Evolutionary conservation across 2,797 vertebrate genomes (phyloP).

Genomic region (Myripristis jacobus): DNA sequence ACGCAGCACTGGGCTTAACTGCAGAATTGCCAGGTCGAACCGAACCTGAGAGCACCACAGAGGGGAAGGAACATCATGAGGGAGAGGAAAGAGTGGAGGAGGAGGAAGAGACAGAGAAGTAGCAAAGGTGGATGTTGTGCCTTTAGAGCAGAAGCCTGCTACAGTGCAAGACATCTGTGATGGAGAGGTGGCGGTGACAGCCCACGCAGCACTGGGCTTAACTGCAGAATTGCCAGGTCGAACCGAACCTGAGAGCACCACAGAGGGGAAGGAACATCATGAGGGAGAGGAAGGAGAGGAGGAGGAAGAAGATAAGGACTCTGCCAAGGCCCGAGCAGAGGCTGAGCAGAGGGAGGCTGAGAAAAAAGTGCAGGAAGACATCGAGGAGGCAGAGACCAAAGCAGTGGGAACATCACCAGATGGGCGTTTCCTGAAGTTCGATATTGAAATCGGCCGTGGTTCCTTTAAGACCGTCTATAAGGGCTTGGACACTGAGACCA

Average conservation of each 20-base stretch:
- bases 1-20: constrained; percentile 44
- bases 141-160: constrained; percentile 64
- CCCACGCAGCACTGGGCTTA: constrained; percentile 40
- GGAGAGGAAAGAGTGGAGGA: constrained; percentile 68
- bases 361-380: constrained; percentile 91
- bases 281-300: constrained; percentile 68
- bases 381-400: constrained; percentile 96
- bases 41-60: constrained; percentile 59
- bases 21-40: constrained; percentile 61
- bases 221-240: constrained; percentile 62
- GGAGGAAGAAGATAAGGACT: constrained; percentile 79
- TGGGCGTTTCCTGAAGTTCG: constrained; percentile 96
- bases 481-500: constrained; percentile 96
- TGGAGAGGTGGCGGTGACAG: constrained; percentile 53
- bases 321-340: constrained; percentile 78
- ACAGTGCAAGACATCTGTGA: constrained; percentile 62
- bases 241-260: constrained; percentile 59
- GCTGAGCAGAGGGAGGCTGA: constrained; percentile 83
- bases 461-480: constrained; percentile 99
- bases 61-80: constrained; percentile 62
- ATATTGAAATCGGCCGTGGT: constrained; percentile 97
- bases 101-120: constrained; percentile 56
- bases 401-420: constrained; percentile 95
- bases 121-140: constrained; percentile 70
- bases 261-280: constrained; percentile 59